Conservation (phyloP, 2,113 vertebrate genomes). For the Phalacrocorax aristotelis region DNA sequence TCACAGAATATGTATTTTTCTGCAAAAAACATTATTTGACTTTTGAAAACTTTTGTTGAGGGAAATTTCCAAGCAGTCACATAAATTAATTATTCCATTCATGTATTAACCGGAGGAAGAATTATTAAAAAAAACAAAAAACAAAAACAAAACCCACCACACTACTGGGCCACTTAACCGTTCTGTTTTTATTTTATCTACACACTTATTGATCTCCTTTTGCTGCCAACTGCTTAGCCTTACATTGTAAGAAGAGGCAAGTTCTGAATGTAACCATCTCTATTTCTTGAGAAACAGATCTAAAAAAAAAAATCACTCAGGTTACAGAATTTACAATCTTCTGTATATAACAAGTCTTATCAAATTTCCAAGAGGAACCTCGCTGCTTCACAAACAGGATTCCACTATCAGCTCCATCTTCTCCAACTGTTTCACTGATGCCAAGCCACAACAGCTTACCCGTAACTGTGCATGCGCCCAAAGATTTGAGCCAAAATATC, state of each 20-base stretch:
- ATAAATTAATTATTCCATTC: neutral
- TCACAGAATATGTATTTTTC: neutral
- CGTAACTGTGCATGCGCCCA: neutral
- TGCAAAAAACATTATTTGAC: neutral
- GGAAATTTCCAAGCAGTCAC: neutral
- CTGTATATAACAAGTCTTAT: neutral
- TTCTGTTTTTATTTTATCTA: neutral
- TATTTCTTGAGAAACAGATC: neutral
- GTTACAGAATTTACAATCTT: neutral
- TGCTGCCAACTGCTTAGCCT: neutral
- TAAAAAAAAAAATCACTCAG: neutral
- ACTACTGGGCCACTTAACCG: neutral
- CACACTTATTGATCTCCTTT: neutral
- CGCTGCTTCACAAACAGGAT: neutral
- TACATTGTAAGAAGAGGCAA: neutral
- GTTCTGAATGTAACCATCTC: neutral
- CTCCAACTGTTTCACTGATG: neutral
- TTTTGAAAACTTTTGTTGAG: neutral
- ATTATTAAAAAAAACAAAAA: neutral
- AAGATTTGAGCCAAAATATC: neutral
- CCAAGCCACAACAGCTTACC: slow-evolving; percentile 13
- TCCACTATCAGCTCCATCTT: neutral
- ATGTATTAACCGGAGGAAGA: neutral
- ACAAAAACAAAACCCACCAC: neutral
- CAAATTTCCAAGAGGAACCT: neutral